These are phyloP conservation scores for Stratiomys singularior DNA, from an alignment of 2,888 invertebrate genomes.

Conservation along the genomic window DNA sequence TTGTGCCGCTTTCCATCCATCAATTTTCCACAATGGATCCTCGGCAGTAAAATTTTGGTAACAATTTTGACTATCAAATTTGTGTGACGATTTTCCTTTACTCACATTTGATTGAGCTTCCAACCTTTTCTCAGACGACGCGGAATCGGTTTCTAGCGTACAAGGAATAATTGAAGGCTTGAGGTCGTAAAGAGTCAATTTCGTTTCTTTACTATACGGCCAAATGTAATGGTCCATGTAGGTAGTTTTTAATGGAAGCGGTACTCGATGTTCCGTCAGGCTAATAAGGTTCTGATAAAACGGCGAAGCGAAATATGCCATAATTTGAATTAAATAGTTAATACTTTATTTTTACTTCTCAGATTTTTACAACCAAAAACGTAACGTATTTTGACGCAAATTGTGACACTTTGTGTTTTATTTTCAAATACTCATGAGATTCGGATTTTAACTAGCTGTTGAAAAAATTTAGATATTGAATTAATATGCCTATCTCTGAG, in stretches of 20 bases:
- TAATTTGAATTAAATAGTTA: neutral
- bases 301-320: constrained; percentile 26
- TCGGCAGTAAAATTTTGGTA: neutral
- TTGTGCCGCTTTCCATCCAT: neutral
- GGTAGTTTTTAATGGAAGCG: neutral
- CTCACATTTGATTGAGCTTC: neutral
- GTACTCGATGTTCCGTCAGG: constrained; percentile 3
- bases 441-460: too few species aligned
- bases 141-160: neutral
- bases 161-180: neutral
- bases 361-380: too few species aligned
- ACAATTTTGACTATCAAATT: constrained; percentile 19
- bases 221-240: constrained; percentile 17
- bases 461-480: too few species aligned
- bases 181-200: neutral
- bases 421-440: too few species aligned
- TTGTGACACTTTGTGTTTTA: too few species aligned
- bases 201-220: neutral
- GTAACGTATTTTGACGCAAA: too few species aligned
- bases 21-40: constrained; percentile 6
- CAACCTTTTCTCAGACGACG: neutral
- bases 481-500: too few species aligned
- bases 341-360: too few species aligned
- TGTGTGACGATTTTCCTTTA: neutral
- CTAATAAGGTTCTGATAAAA: constrained; percentile 13